These are phyloP conservation scores for Spilogale gracilis DNA, from an alignment of 2,113 vertebrate genomes.

Conservation along the genomic window DNA sequence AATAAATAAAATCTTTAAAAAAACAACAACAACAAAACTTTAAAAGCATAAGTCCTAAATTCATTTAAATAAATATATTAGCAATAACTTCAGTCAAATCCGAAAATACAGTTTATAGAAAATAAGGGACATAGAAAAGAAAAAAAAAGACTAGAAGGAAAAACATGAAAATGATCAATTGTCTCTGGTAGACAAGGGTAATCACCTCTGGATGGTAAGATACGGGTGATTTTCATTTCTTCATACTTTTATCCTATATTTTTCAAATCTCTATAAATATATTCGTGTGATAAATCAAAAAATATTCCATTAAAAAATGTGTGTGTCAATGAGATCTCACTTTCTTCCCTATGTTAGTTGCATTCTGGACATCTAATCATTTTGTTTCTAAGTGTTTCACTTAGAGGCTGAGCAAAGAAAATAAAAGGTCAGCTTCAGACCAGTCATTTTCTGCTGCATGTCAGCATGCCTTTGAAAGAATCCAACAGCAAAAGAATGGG, in stretches of 20 bases:
- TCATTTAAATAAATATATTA: slow-evolving; percentile 34
- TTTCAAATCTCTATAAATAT: background rate
- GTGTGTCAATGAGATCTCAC: background rate
- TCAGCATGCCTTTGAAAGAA: slow-evolving; percentile 41
- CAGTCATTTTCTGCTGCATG: slow-evolving; percentile 26
- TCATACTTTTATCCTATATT: background rate
- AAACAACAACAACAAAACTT: no score
- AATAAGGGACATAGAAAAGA: background rate
- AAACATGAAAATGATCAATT: background rate
- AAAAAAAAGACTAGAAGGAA: background rate
- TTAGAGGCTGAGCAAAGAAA: slow-evolving; percentile 28
- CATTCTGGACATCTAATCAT: slow-evolving; percentile 43
- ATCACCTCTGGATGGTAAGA: background rate
- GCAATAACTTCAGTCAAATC: slow-evolving; percentile 25
- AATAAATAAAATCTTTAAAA: no score
- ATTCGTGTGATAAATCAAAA: background rate
- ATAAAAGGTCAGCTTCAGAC: slow-evolving; percentile 60
- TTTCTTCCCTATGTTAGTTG: background rate
- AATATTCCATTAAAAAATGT: background rate
- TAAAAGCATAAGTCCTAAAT: background rate
- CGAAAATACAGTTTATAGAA: slow-evolving; percentile 3
- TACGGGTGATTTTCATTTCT: slow-evolving; percentile 3
- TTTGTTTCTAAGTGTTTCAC: slow-evolving; percentile 54
- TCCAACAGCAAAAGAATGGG: background rate
- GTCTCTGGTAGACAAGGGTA: background rate